Evolutionary conservation across 2,113 vertebrate species (phyloP), one percentile per base, ranked within the genome.

Genomic region (Crocuta crocuta): DNA sequence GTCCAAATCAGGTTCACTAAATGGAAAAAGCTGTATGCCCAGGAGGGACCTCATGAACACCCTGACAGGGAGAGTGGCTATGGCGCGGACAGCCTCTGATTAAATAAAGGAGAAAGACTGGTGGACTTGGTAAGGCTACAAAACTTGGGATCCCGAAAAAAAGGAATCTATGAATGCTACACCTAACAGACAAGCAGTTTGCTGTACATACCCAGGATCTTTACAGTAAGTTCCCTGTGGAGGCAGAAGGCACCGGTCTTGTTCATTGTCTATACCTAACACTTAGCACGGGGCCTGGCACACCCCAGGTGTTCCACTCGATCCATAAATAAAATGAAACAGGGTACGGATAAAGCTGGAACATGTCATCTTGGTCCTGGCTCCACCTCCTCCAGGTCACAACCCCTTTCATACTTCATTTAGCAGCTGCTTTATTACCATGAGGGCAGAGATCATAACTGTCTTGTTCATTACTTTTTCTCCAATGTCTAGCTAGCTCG

Each of bases 351-450:
- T 33, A 88, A 92, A 7, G 3, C 55, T 43, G 0, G 1, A 58
- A 23, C 45, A 79, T 5, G 0, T 4, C 4, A 7, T 45, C 26
- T 7, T 26, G 24, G 15, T 2, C 8, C 11, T 0, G 66, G 87
- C 15, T 28, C 61, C 48, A 3, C 78, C 24, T 12, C 26, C 9
- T 26, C 55, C 17, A 33, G 65, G 35, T 9, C 21, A 1, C 26
- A 71, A 10, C 8, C 31, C 12, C 76, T 58, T 31, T 76, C 70
- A 70, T 8, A 23, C 23, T 43, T 70, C 48, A 63, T 6, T 23
- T 5, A 53, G n/a, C 0, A 66, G 45, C 55, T 71, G 71, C 84
- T 50, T 68, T 19, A n/a, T 48, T 53, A 33, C 53, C 28, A 15
- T 0, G 11, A 89, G 11, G 73, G 43, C 23, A 83, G 61, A 58